These are phyloP conservation scores for Bedellia somnulentella DNA, from an alignment of 2,888 invertebrate species.

Conservation along the genomic window DNA sequence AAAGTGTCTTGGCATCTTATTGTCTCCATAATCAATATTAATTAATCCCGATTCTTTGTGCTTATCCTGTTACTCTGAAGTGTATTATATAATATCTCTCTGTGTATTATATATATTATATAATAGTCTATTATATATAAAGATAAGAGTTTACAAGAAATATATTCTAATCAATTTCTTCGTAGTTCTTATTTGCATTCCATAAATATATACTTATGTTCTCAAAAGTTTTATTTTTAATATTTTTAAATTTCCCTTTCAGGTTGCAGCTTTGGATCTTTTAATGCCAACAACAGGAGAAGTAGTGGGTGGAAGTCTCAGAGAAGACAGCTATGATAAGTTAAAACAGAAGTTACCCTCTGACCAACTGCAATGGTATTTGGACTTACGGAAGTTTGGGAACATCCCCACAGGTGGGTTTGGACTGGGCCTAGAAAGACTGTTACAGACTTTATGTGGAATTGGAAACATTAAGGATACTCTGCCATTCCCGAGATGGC, in stretches of 20 bases:
- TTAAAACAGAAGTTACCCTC: conserved; percentile 66
- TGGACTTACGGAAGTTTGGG: conserved; percentile 86
- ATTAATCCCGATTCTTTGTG: no score
- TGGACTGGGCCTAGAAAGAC: conserved; percentile 94
- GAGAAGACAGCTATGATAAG: conserved; percentile 75
- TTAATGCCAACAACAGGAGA: conserved; percentile 90
- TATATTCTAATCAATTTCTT: no score
- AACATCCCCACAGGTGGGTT: conserved; percentile 91
- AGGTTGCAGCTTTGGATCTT: conserved; percentile 85
- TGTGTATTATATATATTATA: no score
- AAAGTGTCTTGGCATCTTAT: no score
- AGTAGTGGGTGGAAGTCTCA: conserved; percentile 91
- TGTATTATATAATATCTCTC: no score
- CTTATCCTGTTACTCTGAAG: no score
- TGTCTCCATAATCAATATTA: no score
- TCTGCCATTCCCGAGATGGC: conserved; percentile 93
- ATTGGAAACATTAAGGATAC: conserved; percentile 91
- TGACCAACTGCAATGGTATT: conserved; percentile 76
- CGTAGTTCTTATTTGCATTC: no score
- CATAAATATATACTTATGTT: neutral
- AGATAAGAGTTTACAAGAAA: no score
- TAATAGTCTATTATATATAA: no score
- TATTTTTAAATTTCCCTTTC: conserved; percentile 8
- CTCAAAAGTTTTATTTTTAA: neutral
- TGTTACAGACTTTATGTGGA: conserved; percentile 79